Evolutionary conservation across 1,140 invertebrate genomes (phyloP), one percentile per base, ranked within the genome.

Genomic region (Cardiocondyla obscurior): DNA sequence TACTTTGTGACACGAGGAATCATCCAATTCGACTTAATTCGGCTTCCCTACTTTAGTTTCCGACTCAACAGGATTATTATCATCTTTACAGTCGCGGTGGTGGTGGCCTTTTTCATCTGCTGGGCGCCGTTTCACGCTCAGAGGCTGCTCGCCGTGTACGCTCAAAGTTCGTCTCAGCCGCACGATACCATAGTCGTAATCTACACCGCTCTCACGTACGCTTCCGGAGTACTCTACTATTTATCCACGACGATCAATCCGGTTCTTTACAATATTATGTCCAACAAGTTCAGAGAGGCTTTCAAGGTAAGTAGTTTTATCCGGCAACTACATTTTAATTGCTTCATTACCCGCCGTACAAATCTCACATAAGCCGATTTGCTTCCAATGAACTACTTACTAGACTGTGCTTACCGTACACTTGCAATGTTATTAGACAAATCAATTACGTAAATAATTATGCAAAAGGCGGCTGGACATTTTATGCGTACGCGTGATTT

Each of bases 101-200:
- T 99, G 0, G 96, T 98, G 1, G 97, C 98, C 0, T 99, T 99
- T 93, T 99, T 99, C 94, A 95, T 98, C 16, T 99, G 98, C 93
- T 99, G 98, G 98, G 97, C 98, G 0, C 98, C 98, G 3, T 99
- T 99, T 92, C 98, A 99, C 91, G 96, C 97, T 0, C 98, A 99
- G 90, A 94, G 97, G 10, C 92, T 98, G 6, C 94, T 97, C 28
- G 96, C 96, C 0, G 96, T 97, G 7, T 97, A 97, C 79, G 96
- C 95, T 5, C 30, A 91, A 25, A 94, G 85, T 8, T 92, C 94
- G 82, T 88, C 94, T 82, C 85, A 89, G 39, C 58, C 81, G 10
- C n/a, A 85, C 69, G 28, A 79, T 51, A 83, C 81, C 64, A 2
- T 95, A 6, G 88, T 95, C 33, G 94, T 92, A 2, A 93, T 95